Evolutionary conservation across 2,888 invertebrate genomes (phyloP).

Genomic region (Melanargia galathea): DNA sequence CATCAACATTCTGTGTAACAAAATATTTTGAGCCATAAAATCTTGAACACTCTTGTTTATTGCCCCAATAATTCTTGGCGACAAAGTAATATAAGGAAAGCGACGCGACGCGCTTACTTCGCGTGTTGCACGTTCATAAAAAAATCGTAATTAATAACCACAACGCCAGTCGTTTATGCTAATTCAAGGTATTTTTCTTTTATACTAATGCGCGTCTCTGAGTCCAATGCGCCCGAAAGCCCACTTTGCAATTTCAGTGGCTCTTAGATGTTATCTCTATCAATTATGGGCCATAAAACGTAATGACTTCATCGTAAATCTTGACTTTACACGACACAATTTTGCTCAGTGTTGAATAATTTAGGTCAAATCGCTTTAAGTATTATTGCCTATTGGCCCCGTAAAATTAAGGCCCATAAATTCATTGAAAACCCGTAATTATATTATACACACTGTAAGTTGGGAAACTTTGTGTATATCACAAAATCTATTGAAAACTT

Average conservation of each 20-base stretch:
- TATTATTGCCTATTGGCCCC: constrained; percentile 61
- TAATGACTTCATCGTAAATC: constrained; percentile 82
- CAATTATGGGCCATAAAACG: constrained; percentile 80
- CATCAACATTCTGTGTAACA: too few species aligned
- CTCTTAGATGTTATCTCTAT: constrained; percentile 77
- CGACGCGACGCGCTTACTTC: constrained; percentile 46
- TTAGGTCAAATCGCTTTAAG: constrained; percentile 67
- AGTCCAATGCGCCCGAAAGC: constrained; percentile 70
- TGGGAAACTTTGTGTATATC: constrained; percentile 6
- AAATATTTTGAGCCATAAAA: constrained; percentile 15
- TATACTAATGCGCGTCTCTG: constrained; percentile 69
- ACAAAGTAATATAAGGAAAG: constrained; percentile 38
- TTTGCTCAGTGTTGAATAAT: constrained; percentile 77
- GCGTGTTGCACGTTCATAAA: constrained; percentile 70
- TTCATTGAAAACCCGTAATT: constrained; percentile 22
- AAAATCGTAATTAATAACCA: constrained; percentile 72
- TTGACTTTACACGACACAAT: constrained; percentile 76
- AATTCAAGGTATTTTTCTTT: constrained; percentile 72
- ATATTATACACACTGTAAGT: constrained; percentile 17
- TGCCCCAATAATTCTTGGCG: constrained; percentile 25
- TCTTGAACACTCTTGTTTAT: constrained; percentile 30
- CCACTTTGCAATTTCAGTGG: constrained; percentile 77
- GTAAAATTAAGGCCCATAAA: constrained; percentile 26
- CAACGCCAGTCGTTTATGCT: constrained; percentile 71
- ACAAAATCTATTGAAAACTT: not conserved